phyloP scores from a whole-genome alignment of 2,113 vertebrate genomes.

The Cryptomyrus ogoouensis region DNA sequence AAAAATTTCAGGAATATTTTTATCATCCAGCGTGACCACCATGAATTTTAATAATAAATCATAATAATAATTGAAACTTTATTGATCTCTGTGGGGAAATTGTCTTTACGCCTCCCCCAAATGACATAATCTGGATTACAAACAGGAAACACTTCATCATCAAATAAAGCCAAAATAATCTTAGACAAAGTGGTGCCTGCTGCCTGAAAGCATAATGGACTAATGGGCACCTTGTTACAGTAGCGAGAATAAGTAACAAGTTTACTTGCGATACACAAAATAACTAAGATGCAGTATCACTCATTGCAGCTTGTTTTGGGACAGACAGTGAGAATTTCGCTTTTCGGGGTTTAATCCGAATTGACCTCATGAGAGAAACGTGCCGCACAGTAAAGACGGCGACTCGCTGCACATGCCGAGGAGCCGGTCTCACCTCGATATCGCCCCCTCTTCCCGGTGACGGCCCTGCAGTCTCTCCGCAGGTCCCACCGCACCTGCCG shows the following conservation, averaged over 20 bases:
- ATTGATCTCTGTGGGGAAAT: no score
- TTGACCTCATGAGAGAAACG: neutral
- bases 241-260: neutral
- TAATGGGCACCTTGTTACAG: neutral
- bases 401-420: neutral
- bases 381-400: neutral
- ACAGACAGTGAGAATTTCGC: neutral
- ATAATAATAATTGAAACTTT: no score
- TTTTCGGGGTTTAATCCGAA: neutral
- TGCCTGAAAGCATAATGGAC: neutral
- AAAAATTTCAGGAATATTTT: neutral
- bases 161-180: neutral
- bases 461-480: neutral
- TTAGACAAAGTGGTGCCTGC: neutral
- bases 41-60: neutral
- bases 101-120: no score
- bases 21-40: neutral
- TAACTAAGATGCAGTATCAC: neutral
- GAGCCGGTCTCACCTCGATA: neutral
- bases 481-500: neutral
- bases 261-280: neutral
- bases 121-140: neutral
- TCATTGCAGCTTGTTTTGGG: neutral
- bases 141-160: neutral
- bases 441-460: neutral